Evolutionary conservation across 2,113 vertebrate genomes (phyloP).

Genomic region (Sorex fumeus): DNA sequence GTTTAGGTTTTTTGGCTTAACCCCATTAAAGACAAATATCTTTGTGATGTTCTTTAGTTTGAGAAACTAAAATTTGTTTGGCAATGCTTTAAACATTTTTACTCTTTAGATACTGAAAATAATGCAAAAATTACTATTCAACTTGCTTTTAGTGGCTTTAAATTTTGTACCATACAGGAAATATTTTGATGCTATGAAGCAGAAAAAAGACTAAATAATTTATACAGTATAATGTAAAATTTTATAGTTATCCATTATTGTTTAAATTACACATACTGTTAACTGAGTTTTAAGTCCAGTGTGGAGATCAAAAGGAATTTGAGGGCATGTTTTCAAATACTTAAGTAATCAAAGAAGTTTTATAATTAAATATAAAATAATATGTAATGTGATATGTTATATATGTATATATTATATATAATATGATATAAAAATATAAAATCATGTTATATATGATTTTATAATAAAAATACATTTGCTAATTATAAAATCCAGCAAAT

Average conservation of each 20-base stretch:
- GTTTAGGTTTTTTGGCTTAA: constrained; percentile 21
- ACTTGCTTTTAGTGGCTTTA: constrained; percentile 57
- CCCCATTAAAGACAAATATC: constrained; percentile 20
- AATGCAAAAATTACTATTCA: constrained; percentile 61
- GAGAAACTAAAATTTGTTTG: constrained; percentile 55
- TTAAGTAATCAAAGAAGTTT: constrained; percentile 54
- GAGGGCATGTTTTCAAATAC: constrained; percentile 56
- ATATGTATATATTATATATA: no score
- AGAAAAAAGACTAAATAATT: constrained; percentile 69
- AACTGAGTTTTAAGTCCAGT: constrained; percentile 41
- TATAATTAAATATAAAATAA: no score
- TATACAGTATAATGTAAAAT: constrained; percentile 43
- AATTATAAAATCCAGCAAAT: constrained; percentile 22
- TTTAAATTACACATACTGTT: constrained; percentile 27
- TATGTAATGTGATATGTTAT: no score
- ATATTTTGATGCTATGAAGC: constrained; percentile 60
- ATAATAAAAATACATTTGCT: not conserved
- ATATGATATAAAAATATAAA: no score
- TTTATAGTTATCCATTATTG: constrained; percentile 25
- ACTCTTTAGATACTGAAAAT: constrained; percentile 53
- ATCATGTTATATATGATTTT: no score
- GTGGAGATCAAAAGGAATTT: constrained; percentile 51
- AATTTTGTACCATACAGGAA: constrained; percentile 57
- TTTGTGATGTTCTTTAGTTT: constrained; percentile 50
- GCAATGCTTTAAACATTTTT: constrained; percentile 29